Evolutionary conservation across 2,797 vertebrate genomes (phyloP).

Genomic region (Orientallactaga sibirica): DNA sequence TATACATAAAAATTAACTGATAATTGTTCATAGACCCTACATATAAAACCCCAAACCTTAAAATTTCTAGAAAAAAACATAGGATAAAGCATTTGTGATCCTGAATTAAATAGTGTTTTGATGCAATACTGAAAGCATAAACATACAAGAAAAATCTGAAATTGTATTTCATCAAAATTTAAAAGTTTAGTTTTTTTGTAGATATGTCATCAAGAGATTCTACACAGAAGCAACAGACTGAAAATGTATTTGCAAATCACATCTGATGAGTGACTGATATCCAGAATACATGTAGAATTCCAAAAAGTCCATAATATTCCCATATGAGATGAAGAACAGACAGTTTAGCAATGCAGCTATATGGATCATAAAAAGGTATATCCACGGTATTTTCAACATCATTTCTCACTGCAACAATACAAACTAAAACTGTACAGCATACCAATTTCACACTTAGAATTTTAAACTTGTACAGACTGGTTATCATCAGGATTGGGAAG

Average conservation of each 20-base stretch:
- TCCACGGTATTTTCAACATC: too few species aligned
- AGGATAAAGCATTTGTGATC: neutral
- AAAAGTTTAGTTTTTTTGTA: neutral
- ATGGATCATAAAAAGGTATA: too few species aligned
- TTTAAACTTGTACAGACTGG: neutral
- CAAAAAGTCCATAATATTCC: neutral
- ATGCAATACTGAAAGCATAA: neutral
- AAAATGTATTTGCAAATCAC: neutral
- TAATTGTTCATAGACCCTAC: neutral
- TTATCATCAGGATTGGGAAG: neutral
- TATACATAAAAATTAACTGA: neutral
- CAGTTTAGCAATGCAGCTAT: too few species aligned
- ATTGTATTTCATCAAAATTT: neutral
- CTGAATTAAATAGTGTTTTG: neutral
- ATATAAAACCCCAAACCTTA: neutral
- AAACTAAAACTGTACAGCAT: neutral
- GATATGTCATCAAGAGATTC: neutral
- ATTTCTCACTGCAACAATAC: slow-evolving; percentile 1
- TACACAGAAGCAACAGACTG: neutral
- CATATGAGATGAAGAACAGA: neutral
- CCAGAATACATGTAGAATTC: neutral
- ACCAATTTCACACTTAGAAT: neutral
- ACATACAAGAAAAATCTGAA: neutral
- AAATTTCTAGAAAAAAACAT: neutral
- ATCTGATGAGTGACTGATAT: neutral